Conservation (phyloP, 2,797 vertebrate genomes). For the Prionace glauca region DNA sequence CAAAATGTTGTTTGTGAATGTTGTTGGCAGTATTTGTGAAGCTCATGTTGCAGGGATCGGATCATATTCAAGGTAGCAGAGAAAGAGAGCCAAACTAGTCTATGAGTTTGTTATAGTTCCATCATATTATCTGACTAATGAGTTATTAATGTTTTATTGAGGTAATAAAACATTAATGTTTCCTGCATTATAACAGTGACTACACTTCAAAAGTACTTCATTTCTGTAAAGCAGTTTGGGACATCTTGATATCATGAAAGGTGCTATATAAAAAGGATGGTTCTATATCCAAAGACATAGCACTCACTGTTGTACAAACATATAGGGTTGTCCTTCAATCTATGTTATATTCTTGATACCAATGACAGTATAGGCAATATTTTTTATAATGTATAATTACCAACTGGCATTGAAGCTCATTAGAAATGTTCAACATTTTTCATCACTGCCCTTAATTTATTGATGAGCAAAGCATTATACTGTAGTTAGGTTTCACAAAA, state of each 20-base stretch:
- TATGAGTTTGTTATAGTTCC: not conserved
- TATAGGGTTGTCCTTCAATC: not conserved
- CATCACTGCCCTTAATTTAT: not conserved
- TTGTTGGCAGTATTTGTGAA: not conserved
- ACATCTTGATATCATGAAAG: not conserved
- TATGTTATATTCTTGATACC: not conserved
- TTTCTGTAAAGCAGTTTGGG: not conserved
- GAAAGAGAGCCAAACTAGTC: not conserved
- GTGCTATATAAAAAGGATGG: not conserved
- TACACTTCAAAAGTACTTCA: not conserved
- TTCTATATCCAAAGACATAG: not conserved
- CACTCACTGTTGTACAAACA: not conserved
- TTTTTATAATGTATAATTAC: too few species aligned
- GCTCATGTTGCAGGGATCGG: not conserved
- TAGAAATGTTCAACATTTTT: not conserved
- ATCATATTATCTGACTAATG: not conserved
- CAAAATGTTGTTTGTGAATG: not conserved
- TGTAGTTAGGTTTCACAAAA: not conserved
- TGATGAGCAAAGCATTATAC: not conserved
- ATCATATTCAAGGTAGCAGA: not conserved
- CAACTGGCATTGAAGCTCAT: not conserved
- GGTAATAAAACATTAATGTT: constrained; percentile 4
- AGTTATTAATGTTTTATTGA: constrained; percentile 22
- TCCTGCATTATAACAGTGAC: not conserved
- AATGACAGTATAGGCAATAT: too few species aligned